Percentiles rank a stretch among this genome's conserved stretches.
These are phyloP conservation scores for Centruroides sculpturatus DNA, from an alignment of 1,140 invertebrate species.

Conservation along the genomic window DNA sequence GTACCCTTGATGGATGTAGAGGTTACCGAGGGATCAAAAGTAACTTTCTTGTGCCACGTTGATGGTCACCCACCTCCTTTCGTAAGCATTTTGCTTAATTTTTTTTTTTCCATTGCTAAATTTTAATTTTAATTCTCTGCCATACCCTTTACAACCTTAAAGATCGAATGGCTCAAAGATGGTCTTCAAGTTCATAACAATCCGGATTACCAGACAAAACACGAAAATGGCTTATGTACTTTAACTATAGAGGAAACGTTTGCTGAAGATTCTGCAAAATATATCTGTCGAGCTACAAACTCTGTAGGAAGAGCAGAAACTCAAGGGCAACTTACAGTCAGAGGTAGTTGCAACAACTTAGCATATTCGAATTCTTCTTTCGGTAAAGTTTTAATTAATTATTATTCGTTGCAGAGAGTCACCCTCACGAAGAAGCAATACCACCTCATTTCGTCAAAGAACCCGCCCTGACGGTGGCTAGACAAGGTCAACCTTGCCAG, in stretches of 20 bases:
- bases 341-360: slow-evolving; percentile 33
- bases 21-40: slow-evolving; percentile 54
- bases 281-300: slow-evolving; percentile 56
- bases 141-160: slow-evolving; percentile 35
- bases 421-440: slow-evolving; percentile 45
- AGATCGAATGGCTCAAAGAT: slow-evolving; percentile 83
- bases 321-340: slow-evolving; percentile 54
- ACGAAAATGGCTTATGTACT: slow-evolving; percentile 36
- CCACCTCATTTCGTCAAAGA: slow-evolving; percentile 47
- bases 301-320: slow-evolving; percentile 51
- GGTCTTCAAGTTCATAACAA: slow-evolving; percentile 70
- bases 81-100: background rate
- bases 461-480: slow-evolving; percentile 42
- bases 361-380: too few relatives aligned
- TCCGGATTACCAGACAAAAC: slow-evolving; percentile 59
- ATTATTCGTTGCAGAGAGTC: slow-evolving; percentile 36
- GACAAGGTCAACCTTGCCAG: slow-evolving; percentile 47
- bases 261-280: slow-evolving; percentile 62
- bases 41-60: slow-evolving; percentile 72
- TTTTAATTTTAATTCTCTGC: slow-evolving; percentile 21
- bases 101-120: background rate
- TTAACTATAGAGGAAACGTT: slow-evolving; percentile 64
- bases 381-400: too few relatives aligned
- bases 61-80: slow-evolving; percentile 66
- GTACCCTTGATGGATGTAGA: slow-evolving; percentile 48